Conservation (phyloP, 2,888 invertebrate species). For the Sarcophaga carnaria region DNA sequence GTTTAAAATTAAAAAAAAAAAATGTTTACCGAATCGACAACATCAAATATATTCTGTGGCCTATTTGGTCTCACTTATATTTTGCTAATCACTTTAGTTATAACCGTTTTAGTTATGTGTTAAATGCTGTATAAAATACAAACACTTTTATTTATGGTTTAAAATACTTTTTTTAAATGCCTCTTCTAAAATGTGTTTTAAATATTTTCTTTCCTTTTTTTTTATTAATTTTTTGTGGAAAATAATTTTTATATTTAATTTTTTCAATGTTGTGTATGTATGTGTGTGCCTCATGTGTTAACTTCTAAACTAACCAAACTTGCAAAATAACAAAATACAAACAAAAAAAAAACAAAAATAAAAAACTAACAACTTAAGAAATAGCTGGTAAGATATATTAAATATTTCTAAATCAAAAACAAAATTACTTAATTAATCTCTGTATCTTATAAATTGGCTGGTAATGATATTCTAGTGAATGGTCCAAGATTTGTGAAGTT, state of each 20-base stretch:
- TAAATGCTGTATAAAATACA: conserved; percentile 30
- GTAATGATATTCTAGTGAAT: too few relatives aligned
- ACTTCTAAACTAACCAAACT: conserved; percentile 24
- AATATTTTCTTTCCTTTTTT: neutral
- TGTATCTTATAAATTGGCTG: too few relatives aligned
- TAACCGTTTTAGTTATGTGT: conserved; percentile 70
- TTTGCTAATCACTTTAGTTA: conserved; percentile 74
- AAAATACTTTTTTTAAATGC: conserved; percentile 11
- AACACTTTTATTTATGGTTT: conserved; percentile 17
- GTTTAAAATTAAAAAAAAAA: conserved; percentile 2
- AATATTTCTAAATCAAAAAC: too few relatives aligned
- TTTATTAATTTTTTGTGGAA: conserved; percentile 37
- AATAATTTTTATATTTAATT: conserved; percentile 31
- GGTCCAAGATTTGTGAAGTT: too few relatives aligned
- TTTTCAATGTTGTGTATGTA: conserved; percentile 38
- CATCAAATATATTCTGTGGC: conserved; percentile 73
- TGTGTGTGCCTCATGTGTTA: conserved; percentile 54
- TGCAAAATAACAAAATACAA: neutral
- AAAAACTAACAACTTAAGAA: conserved; percentile 68
- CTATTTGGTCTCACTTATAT: conserved; percentile 74
- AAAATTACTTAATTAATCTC: too few relatives aligned
- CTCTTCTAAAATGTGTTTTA: neutral
- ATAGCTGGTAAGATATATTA: conserved; percentile 77
- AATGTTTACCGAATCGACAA: conserved; percentile 65
- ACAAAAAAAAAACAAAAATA: neutral